These are phyloP conservation scores for Synanthedon myopaeformis DNA, from an alignment of 2,888 invertebrate species.

Conservation along the genomic window DNA sequence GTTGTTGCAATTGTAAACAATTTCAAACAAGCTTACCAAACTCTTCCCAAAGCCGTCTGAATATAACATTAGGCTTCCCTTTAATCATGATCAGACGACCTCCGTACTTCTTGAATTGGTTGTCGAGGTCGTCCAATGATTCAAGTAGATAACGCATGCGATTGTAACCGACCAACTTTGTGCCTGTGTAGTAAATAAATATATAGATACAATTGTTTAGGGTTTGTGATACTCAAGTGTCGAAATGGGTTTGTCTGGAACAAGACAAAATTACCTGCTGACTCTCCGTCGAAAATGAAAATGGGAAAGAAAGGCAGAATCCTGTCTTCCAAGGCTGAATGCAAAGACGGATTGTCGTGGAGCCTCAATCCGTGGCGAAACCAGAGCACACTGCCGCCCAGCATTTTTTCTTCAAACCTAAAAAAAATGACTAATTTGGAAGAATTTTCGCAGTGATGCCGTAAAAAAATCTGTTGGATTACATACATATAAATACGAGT, in stretches of 20 bases:
- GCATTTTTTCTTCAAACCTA: not conserved
- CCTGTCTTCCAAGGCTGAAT: constrained; percentile 59
- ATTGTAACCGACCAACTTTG: constrained; percentile 74
- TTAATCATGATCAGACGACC: constrained; percentile 72
- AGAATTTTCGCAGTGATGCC: not conserved
- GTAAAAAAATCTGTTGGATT: no score
- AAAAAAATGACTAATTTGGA: not conserved
- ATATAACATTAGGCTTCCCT: constrained; percentile 72
- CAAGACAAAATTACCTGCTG: constrained; percentile 65
- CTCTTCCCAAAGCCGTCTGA: constrained; percentile 70
- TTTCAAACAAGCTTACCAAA: constrained; percentile 38
- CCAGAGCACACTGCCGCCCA: constrained; percentile 73
- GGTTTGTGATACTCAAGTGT: not conserved
- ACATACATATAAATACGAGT: no score
- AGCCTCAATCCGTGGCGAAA: constrained; percentile 78
- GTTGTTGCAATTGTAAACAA: not conserved
- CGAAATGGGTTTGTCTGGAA: no score
- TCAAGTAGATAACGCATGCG: constrained; percentile 78
- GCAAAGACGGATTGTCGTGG: constrained; percentile 77
- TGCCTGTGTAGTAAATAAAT: constrained; percentile 46
- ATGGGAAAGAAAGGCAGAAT: constrained; percentile 69
- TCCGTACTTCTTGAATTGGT: constrained; percentile 64
- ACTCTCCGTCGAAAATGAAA: constrained; percentile 82
- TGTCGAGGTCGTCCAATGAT: constrained; percentile 73
- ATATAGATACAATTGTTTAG: no score